Base-by-base conservation (phyloP, 2,888 invertebrate genomes). In the Ypsolopha sequella region DNA sequence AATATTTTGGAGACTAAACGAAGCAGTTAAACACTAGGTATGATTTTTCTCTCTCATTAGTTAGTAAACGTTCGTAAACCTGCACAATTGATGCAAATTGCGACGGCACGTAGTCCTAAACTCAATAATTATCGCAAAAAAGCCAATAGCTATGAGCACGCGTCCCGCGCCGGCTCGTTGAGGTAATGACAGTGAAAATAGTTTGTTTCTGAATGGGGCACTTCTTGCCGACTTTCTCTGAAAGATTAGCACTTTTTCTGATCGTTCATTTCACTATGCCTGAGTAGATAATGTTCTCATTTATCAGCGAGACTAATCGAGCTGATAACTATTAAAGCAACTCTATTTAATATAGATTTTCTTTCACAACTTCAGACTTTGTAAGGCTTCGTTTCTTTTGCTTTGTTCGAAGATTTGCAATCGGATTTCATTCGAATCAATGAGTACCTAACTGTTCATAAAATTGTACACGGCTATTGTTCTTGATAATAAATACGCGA, bases 191-290 rank as follows among this genome's bases (percentile, higher is more conserved):
- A 60, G 67, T 60, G 66, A 65, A 69, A 67, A 66, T 63, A 49
- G 43, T 36, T 45, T 38, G 41, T 49, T 52, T 56, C 58, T 53
- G 52, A 55, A 53, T 56, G 50, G 46, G 53, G 56, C 53, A 60
- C 56, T 65, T 61, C 62, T 66, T 60, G 61, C 55, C 33, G 54
- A 74, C 76, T 75, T 76, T 76, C 74, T 65, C 73, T 68, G 52
- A 39, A 50, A 60, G 63, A 61, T 66, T 63, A 61, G 52, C 53
- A 56, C 63, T 69, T 73, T 73, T 72, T 64, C 48, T 43, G 43
- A 54, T 24, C 55, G 52, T 52, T 49, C 56, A 59, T 63, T 63
- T 60, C 60, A 59, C 51, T 55, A 56, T 54, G 58, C 58, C 53
- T 60, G 56, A 62, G 57, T 60, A 55, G 58, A 61, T 61, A 59